phyloP scores from a whole-genome alignment of 2,888 invertebrate genomes.

The Fragum fragum region DNA sequence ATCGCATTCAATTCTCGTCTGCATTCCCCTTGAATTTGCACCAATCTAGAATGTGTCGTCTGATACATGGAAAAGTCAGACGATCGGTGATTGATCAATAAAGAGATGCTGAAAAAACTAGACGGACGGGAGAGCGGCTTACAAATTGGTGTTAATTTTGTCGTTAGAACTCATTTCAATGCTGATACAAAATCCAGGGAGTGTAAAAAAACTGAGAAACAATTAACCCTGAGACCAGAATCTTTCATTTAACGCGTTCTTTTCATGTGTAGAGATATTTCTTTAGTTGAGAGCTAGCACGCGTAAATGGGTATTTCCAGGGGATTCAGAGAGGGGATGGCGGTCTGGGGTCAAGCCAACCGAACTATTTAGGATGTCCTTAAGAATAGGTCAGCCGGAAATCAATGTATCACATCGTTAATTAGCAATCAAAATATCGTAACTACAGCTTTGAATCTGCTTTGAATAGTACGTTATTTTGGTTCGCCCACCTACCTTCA shows the following conservation, averaged over 20 bases:
- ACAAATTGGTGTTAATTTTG: conserved; percentile 30
- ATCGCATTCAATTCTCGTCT: too few species aligned
- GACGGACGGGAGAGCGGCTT: conserved; percentile 8
- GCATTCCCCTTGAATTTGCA: background rate
- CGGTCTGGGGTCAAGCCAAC: too few species aligned
- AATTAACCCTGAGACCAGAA: conserved; percentile 13
- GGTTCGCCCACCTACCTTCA: background rate
- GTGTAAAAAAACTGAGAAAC: background rate
- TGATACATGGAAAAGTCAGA: too few species aligned
- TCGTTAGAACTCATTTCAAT: conserved; percentile 21
- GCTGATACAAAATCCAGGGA: conserved; percentile 6
- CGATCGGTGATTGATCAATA: background rate
- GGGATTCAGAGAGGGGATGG: too few species aligned
- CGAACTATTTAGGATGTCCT: background rate
- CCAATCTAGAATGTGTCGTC: too few species aligned
- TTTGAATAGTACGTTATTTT: background rate
- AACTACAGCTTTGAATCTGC: too few species aligned
- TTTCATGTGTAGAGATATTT: background rate
- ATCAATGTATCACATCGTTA: too few species aligned
- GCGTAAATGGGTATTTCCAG: background rate
- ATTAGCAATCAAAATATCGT: too few species aligned
- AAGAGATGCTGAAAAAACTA: background rate
- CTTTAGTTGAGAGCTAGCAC: too few species aligned
- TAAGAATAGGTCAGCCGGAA: background rate
- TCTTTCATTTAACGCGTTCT: background rate